Conservation (phyloP, 2,113 vertebrate genomes). For the Cygnus atratus region DNA sequence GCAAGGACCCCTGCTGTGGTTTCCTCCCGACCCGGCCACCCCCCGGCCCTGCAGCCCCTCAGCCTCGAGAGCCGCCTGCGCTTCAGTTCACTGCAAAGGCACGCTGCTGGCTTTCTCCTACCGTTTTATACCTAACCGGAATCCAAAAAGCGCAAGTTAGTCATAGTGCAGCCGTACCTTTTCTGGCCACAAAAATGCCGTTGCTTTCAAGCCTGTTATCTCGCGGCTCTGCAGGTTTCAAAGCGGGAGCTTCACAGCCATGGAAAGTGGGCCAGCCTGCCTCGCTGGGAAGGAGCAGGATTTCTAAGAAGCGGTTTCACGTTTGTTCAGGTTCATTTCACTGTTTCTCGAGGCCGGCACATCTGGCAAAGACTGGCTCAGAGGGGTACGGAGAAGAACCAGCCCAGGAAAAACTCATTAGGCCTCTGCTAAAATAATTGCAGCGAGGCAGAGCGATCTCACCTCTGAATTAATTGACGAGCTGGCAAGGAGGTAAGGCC, state of each 20-base stretch:
- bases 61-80: background rate
- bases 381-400: background rate
- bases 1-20: background rate
- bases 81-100: background rate
- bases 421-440: background rate
- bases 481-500: background rate
- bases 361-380: conserved; percentile 30
- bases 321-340: conserved; percentile 22
- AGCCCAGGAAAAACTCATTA: conserved; percentile 24
- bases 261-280: conserved; percentile 44
- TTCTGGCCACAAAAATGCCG: conserved; percentile 38
- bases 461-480: background rate
- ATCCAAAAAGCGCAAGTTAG: background rate
- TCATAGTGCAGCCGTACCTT: conserved; percentile 31
- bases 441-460: background rate
- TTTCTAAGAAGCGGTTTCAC: background rate
- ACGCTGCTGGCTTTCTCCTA: background rate
- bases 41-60: too few species aligned
- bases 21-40: background rate
- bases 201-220: conserved; percentile 45
- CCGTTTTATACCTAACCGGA: background rate
- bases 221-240: conserved; percentile 54
- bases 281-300: background rate
- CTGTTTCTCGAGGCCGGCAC: conserved; percentile 33
- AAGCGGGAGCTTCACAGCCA: conserved; percentile 56